Evolutionary conservation across 2,113 vertebrate species (phyloP), one percentile per base, ranked within the genome.

Genomic region (Phoxinus phoxinus): DNA sequence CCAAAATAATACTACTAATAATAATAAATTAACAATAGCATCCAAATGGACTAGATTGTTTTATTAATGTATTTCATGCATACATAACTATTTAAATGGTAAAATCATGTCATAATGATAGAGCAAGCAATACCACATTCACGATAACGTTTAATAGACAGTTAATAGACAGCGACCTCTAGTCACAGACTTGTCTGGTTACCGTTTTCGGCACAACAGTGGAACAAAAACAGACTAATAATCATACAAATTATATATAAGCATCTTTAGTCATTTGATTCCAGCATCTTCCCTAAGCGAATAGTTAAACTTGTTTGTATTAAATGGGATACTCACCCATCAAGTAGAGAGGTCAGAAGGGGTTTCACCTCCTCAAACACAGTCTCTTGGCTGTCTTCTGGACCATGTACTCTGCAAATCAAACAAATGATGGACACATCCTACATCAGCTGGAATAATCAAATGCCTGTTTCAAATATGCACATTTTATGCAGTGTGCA

Each of bases 361-460:
- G 96, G 95, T 10, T 93, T 91, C 74, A 97, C 94, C 7, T 97
- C 96, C 5, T 88, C 92, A 93, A 96, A 97, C 32, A 96, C 95
- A 0, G 4, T 75, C 3, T 93, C 90, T 89, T 97, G 96, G 46
- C 93, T 91, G 61, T 95, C 96, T 0, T 87, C 90, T 53, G 94
- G 94, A 71, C 86, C 92, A 2, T 96, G 96, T 9, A 96, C 96
- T 88, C 97, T 97, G 88, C 23, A 67, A 85, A 81, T 77, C 25
- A 86, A 56, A 74, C 25, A 10, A 72, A 65, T 17, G 48, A 74
- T 44, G 13, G 25, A 73, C 83, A 21, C 3, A 46, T 44, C 19
- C 2, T 78, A 30, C 41, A 75, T 46, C 25, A n/a, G n/a, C n/a
- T n/a, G n/a, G n/a, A n/a, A n/a, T n/a, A n/a, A n/a, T n/a, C n/a